Conservation (phyloP, 2,888 invertebrate species). For the Lasioglossum zephyrum region DNA sequence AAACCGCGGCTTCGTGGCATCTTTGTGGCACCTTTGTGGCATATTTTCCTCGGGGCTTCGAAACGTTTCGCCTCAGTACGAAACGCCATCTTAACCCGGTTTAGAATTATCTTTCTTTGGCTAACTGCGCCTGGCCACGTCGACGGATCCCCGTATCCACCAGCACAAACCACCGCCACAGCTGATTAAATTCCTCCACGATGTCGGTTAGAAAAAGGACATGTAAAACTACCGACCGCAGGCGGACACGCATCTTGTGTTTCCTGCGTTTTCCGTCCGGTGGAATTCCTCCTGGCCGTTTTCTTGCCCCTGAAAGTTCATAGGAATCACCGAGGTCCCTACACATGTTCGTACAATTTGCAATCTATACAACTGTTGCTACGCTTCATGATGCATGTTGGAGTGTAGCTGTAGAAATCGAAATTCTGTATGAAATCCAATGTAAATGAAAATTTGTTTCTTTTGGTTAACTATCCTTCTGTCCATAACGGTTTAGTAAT, state of each 20-base stretch:
- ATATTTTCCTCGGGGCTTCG: slow-evolving; percentile 64
- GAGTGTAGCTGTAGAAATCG: neutral
- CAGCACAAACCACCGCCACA: neutral
- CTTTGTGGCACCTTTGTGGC: slow-evolving; percentile 68
- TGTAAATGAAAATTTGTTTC: neutral
- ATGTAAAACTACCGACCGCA: slow-evolving; percentile 11
- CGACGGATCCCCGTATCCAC: slow-evolving; percentile 24
- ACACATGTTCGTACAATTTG: neutral
- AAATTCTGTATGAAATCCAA: neutral
- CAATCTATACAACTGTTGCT: neutral
- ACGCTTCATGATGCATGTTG: neutral
- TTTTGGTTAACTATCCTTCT: neutral
- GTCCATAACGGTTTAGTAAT: too few relatives aligned
- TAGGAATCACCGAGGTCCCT: neutral
- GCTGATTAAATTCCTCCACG: slow-evolving; percentile 53
- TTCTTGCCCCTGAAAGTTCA: neutral
- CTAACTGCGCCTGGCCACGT: slow-evolving; percentile 39
- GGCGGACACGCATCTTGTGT: neutral
- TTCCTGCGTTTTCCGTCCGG: neutral
- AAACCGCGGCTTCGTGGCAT: slow-evolving; percentile 65
- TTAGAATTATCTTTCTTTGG: slow-evolving; percentile 62
- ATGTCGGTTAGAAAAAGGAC: slow-evolving; percentile 25
- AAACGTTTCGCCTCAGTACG: slow-evolving; percentile 54
- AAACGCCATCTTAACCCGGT: slow-evolving; percentile 46
- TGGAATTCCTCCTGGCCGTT: neutral